These are phyloP conservation scores for Psophia crepitans DNA, from an alignment of 2,113 vertebrate species.

Conservation along the genomic window DNA sequence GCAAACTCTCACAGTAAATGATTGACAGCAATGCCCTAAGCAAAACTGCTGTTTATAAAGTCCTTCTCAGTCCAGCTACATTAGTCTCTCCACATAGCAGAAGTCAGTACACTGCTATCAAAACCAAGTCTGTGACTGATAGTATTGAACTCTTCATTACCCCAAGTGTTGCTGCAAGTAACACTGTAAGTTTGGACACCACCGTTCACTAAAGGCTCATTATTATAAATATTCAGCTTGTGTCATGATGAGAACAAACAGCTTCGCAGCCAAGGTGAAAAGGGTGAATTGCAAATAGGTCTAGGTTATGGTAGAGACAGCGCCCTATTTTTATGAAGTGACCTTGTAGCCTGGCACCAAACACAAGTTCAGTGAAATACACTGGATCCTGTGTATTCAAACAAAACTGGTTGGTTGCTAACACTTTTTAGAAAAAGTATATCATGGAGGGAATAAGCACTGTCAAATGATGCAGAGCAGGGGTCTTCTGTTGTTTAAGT, in stretches of 20 bases:
- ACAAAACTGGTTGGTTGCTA: background rate
- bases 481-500: background rate
- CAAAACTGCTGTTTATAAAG: constrained; percentile 49
- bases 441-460: background rate
- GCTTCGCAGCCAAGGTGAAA: constrained; percentile 34
- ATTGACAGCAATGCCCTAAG: constrained; percentile 53
- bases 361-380: background rate
- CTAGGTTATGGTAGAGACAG: constrained; percentile 11
- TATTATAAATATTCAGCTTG: constrained; percentile 50
- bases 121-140: constrained; percentile 24
- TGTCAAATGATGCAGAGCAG: background rate
- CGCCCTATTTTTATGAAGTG: background rate
- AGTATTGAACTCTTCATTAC: constrained; percentile 49
- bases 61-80: constrained; percentile 44
- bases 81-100: constrained; percentile 16
- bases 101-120: background rate
- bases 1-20: constrained; percentile 20
- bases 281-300: background rate
- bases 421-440: background rate
- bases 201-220: background rate
- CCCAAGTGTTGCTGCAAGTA: constrained; percentile 55
- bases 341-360: background rate
- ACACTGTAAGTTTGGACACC: background rate
- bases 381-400: background rate
- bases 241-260: background rate